Base-by-base conservation (phyloP, 2,113 vertebrate species). In the Paedocypris sp. region DNA sequence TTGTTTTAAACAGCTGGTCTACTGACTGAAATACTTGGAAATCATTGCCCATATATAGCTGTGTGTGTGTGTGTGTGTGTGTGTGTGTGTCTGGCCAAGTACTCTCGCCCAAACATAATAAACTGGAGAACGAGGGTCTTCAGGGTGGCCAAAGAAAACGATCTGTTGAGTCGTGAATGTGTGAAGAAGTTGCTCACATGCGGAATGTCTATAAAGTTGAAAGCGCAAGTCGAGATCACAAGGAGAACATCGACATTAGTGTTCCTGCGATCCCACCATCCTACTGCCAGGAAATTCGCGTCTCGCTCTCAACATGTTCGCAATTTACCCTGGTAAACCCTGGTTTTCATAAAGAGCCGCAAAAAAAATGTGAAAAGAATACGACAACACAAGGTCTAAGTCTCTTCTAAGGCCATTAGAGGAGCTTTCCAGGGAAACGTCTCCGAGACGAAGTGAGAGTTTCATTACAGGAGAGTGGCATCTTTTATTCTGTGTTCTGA, bases 111-210 rank as follows among this genome's bases (percentile, higher is more conserved):
- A 23, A 61, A 58, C 65, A 70, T 58, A 57, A 66, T 56, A 46
- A 59, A 43, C 38, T 58, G 47, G 11, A 45, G 52, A 51, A 45
- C 22, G 28, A 47, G 18, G 28, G 18, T 39, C 22, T 58, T 65
- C 39, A 46, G 38, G 38, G 59, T 36, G 64, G 36, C 59, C 43
- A 56, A 58, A 50, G 62, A 63, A 70, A 75, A 70, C 65, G 66
- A 35, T 42, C 31, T 15, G 25, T 68, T 59, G 69, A 15, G 49
- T 42, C 15, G 13, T 38, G 48, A 62, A 56, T 35, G 31, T 28
- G 16, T 45, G 62, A 54, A 54, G 51, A 39, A 54, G 20, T 54
- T n/a, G n/a, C 36, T 16, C n/a, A 23, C 25, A 11, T 57, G 48
- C 38, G 1, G 25, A 16, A 39, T 42, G 22, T 20, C 18, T 6